Evolutionary conservation across 2,797 vertebrate genomes (phyloP).

Genomic region (Tarsius wallacei): DNA sequence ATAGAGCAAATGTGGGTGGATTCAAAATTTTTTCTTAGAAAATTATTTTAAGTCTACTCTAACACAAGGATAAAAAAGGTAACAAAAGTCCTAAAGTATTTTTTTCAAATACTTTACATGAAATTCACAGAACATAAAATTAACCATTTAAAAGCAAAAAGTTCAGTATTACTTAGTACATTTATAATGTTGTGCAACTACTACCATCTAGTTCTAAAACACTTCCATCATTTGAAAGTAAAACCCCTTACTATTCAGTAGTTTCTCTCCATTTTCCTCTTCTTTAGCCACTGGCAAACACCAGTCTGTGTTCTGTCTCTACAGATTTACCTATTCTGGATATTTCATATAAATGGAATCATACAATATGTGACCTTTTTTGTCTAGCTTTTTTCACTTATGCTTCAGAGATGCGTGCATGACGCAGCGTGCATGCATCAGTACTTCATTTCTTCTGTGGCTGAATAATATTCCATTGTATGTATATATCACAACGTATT

Average conservation of each 20-base stretch:
- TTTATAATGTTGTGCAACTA: background rate
- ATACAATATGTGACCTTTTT: background rate
- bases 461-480: background rate
- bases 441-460: background rate
- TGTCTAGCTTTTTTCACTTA: background rate
- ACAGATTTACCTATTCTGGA: background rate
- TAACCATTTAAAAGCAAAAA: background rate
- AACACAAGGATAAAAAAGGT: conserved; percentile 2
- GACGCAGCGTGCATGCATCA: background rate
- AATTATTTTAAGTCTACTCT: conserved; percentile 21
- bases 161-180: background rate
- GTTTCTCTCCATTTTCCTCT: background rate
- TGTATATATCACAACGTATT: background rate
- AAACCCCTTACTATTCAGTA: background rate
- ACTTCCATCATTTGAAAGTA: background rate
- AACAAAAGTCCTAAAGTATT: conserved; percentile 14
- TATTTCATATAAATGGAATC: conserved; percentile 1
- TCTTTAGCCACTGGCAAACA: background rate
- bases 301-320: background rate
- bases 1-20: background rate
- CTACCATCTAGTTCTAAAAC: background rate
- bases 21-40: conserved; percentile 15
- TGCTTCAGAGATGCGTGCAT: background rate
- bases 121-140: conserved; percentile 19
- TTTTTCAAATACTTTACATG: background rate